Evolutionary conservation across 2,888 invertebrate genomes (phyloP).

Genomic region (Halocaridina rubra): DNA sequence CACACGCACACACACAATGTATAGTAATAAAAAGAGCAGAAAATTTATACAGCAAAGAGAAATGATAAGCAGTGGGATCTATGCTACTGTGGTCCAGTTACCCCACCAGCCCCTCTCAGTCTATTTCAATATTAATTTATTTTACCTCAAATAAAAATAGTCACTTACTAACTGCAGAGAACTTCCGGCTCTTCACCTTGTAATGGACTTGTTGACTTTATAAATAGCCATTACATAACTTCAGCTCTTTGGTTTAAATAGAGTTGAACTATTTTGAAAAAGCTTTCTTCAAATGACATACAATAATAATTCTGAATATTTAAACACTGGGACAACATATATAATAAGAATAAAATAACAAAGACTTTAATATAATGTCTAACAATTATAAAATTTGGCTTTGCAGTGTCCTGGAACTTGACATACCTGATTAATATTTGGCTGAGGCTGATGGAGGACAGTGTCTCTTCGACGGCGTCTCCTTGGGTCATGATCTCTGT

Average conservation of each 20-base stretch:
- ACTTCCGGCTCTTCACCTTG: neutral
- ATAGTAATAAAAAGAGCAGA: conserved; percentile 40
- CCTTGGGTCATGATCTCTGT: conserved; percentile 67
- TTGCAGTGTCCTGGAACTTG: too few relatives aligned
- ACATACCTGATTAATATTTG: conserved; percentile 58
- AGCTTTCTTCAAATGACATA: neutral
- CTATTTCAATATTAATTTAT: too few relatives aligned
- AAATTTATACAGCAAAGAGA: conserved; percentile 52
- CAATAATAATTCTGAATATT: neutral
- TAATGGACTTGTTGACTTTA: neutral
- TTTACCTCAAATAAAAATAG: conserved; percentile 1
- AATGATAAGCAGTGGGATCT: conserved; percentile 48
- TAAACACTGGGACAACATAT: neutral
- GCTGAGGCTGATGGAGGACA: conserved; percentile 57
- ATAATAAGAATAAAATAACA: neutral
- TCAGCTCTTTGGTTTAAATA: neutral
- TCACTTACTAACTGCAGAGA: conserved; percentile 29
- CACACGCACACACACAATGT: too few relatives aligned
- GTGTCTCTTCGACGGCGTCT: conserved; percentile 59
- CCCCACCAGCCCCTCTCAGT: conserved; percentile 51
- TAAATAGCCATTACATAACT: neutral
- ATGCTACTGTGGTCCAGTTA: conserved; percentile 52
- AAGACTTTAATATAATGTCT: neutral
- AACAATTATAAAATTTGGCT: too few relatives aligned
- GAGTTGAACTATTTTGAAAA: neutral